Base-by-base conservation (phyloP, 2,888 invertebrate species). In the Chrysopilus asiliformis region DNA sequence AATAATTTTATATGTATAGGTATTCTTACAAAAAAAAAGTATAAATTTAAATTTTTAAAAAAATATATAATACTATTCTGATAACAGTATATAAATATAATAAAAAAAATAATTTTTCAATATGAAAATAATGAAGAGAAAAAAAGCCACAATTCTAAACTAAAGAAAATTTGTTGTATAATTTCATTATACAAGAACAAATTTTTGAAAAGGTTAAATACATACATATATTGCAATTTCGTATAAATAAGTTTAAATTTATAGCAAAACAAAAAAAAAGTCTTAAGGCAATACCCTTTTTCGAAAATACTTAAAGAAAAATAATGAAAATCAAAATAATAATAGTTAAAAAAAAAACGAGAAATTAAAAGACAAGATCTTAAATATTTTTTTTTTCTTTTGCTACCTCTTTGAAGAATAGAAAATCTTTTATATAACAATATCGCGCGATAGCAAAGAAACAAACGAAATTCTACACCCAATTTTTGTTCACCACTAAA, bases 61-160 rank as follows among this genome's bases (percentile, higher is more conserved):
- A 12, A 28, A 9, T 15, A 16, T 19, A 12, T 34, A 33, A 40
- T 27, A 8, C 10, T 22, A 8, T 22, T 22, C n/a, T n/a, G n/a
- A n/a, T n/a, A n/a, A n/a, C n/a, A 22, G 10, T 22, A 8, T 25
- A 29, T 27, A 35, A 40, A 28, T 4, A 16, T 20, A 27, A 19
- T 19, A 3, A n/a, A 9, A 14, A 10, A 6, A 5, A 16, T 22
- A 22, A 22, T 22, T 8, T 22, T 22, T 22, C 7, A 22, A 16
- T 10, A 34, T 32, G 34, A 25, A 40, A 36, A 36, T 32, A 32
- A 22, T 16, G 26, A 28, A 38, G 9, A 24, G 35, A 33, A 16
- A n/a, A 15, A 47, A 49, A 49, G 49, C 47, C 45, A 45, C 38
- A 47, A 49, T 49, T 49, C 49, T 49, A 49, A 49, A 49, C 46